Evolutionary conservation across 1,140 invertebrate species (phyloP), one percentile per base, ranked within the genome.

Genomic region (Globodera ellingtonae): DNA sequence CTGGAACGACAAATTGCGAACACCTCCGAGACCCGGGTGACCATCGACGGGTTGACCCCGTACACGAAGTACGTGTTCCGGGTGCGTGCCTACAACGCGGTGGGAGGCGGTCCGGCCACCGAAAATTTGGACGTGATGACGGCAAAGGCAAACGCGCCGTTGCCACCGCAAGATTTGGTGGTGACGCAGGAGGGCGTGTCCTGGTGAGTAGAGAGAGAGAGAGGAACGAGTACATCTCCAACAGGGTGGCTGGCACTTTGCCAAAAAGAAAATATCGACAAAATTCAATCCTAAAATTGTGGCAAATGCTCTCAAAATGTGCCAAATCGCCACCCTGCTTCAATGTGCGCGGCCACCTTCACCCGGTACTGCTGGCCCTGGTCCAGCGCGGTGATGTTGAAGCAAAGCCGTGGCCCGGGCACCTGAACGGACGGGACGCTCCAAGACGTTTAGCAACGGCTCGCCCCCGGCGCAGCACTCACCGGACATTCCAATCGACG

Each of bases 41-140:
- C 86, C 69, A 89, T 89, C 73, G 88, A 89, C 74, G 88, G 88
- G 46, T 79, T 89, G 47, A 89, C 87, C n/a, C 87, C 87, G 18
- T 89, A 79, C 81, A 89, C 87, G 15, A 88, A 84, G 47, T 84
- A 82, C 46, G 69, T 88, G 71, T 81, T 85, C 44, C 80, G 83
- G 24, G 83, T 84, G 3, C 86, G 86, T 56, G 86, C 86, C 35
- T 88, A 88, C 81, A 88, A 88, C 81, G 84, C 77, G 8, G 85
- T 89, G 15, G 86, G 87, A 24, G 87, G 88, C 24, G 87, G 87
- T 75, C 87, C 87, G 56, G 87, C 87, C 79, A 89, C 87, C 6
- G 88, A 89, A 72, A 89, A 89, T 81, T 80, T 89, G 65, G 87
- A 88, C 75, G 88, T 89, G 9, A 89, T 89, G 88, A 89, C 88